Evolutionary conservation across 2,797 vertebrate species (phyloP), one percentile per base, ranked within the genome.

Genomic region (Eidolon dupreanum): DNA sequence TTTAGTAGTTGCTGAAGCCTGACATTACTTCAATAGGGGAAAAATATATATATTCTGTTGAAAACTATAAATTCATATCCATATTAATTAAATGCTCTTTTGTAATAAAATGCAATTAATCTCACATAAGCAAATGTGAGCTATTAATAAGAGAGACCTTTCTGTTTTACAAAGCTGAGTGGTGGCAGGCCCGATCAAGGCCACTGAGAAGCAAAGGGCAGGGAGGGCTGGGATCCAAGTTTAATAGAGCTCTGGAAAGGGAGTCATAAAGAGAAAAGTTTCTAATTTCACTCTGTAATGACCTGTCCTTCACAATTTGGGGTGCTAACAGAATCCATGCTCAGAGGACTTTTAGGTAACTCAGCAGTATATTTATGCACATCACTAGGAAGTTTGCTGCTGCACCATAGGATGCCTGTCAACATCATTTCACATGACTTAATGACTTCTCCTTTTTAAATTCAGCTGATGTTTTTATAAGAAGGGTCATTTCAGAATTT

Each of bases 381-480:
- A 70, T 24, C n/a, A 59, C n/a, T 51, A 31, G 73, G 55, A 46
- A 74, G 38, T 68, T 12, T 41, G 68, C 55, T 57, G 61, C 92
- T 8, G 57, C 51, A 38, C 20, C 57, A 16, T 24, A 59, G 33
- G 28, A 41, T 43, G 31, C 8, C 31, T 96, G 77, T 86, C 33
- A 51, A 7, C 46, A 55, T 33, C 8, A 6, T 86, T 75, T 68
- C 49, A 19, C 4, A 0, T 46, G 66, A 87, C 66, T 63, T 85
- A 88, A 77, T 57, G 61, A 53, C 49, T 75, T 77, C 93, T 88
- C 22, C 31, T 43, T 87, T 90, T 61, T 36, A 90, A 87, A 88
- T n/a, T 79, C 51, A 55, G 41, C 57, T 78, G 51, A 57, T 43
- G 38, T 59, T 87, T 75, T 93, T 43, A 33, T 26, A 31, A 43